These are phyloP conservation scores for Chloroclysta siterata DNA, from an alignment of 2,888 invertebrate genomes.

Conservation along the genomic window DNA sequence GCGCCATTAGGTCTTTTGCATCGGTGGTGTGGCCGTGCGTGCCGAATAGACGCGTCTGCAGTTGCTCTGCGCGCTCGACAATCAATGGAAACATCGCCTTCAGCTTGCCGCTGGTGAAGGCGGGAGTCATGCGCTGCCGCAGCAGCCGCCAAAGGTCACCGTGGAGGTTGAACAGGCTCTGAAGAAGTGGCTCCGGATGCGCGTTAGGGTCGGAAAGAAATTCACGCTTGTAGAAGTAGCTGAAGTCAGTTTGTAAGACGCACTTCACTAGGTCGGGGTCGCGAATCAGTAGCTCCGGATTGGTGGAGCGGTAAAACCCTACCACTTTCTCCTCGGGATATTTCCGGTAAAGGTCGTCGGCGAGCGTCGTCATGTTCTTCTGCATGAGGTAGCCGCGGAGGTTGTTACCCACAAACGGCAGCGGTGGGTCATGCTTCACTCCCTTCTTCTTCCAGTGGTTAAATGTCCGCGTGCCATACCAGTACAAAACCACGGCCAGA, in stretches of 20 bases:
- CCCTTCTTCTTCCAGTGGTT: slow-evolving; percentile 57
- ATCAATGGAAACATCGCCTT: slow-evolving; percentile 38
- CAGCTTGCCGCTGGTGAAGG: slow-evolving; percentile 15
- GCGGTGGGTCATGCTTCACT: slow-evolving; percentile 55
- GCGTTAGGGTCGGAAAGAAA: neutral
- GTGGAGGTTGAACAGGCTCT: slow-evolving; percentile 61
- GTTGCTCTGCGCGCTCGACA: slow-evolving; percentile 57
- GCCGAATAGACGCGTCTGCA: slow-evolving; percentile 48
- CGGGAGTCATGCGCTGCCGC: slow-evolving; percentile 22
- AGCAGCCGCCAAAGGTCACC: slow-evolving; percentile 52
- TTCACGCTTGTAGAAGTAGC: slow-evolving; percentile 10
- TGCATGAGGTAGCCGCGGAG: slow-evolving; percentile 43
- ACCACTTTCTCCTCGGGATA: slow-evolving; percentile 54
- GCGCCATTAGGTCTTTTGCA: slow-evolving; percentile 64
- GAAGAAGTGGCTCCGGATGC: slow-evolving; percentile 28
- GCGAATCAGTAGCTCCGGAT: slow-evolving; percentile 8
- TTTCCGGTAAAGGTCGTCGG: slow-evolving; percentile 53
- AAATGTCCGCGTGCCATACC: slow-evolving; percentile 34
- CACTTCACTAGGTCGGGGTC: slow-evolving; percentile 11
- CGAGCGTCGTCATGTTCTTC: slow-evolving; percentile 51
- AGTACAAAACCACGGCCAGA: slow-evolving; percentile 4
- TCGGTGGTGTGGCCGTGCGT: slow-evolving; percentile 50
- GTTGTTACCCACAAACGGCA: slow-evolving; percentile 44
- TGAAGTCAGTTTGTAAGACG: slow-evolving; percentile 15
- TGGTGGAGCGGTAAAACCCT: slow-evolving; percentile 14